A percentile compares a stretch with the other conserved stretches of the same genome.
These are phyloP conservation scores for Zygogramma bicolorata DNA, from an alignment of 2,888 invertebrate species.

Conservation along the genomic window DNA sequence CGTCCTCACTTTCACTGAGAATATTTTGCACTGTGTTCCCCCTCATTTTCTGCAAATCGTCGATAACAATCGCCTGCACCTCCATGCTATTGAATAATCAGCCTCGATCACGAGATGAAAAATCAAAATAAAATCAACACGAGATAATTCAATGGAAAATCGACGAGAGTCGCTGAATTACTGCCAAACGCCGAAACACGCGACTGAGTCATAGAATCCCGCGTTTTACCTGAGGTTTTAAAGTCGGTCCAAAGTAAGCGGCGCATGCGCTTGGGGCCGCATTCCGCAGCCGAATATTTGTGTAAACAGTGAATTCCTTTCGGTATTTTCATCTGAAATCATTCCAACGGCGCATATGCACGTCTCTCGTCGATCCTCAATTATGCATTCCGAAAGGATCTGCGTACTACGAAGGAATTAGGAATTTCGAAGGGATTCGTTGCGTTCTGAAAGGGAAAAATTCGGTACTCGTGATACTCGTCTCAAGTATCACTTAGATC, in stretches of 20 bases:
- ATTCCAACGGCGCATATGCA: slow-evolving; percentile 41
- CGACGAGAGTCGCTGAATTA: slow-evolving; percentile 32
- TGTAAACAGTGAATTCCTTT: slow-evolving; percentile 58
- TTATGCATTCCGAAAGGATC: not conserved
- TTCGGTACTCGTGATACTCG: too few relatives aligned
- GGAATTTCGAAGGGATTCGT: not conserved
- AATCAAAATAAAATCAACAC: not conserved
- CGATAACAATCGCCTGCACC: slow-evolving; percentile 30
- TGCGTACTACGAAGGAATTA: not conserved
- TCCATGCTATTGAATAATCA: slow-evolving; percentile 33
- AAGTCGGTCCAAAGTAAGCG: slow-evolving; percentile 51
- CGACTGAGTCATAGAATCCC: slow-evolving; percentile 60
- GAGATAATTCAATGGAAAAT: slow-evolving; percentile 22
- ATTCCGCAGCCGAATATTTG: slow-evolving; percentile 57
- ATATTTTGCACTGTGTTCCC: slow-evolving; percentile 57
- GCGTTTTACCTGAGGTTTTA: slow-evolving; percentile 61
- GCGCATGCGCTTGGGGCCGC: slow-evolving; percentile 51
- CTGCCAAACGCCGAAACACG: slow-evolving; percentile 45
- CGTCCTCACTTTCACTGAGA: slow-evolving; percentile 54
- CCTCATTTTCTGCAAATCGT: slow-evolving; percentile 36
- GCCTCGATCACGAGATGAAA: not conserved
- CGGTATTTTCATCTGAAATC: slow-evolving; percentile 48
- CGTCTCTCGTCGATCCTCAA: not conserved
- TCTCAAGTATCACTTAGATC: too few relatives aligned
- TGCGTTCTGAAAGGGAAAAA: too few relatives aligned